Evolutionary conservation across 2,113 vertebrate species (phyloP), one percentile per base, ranked within the genome.

Genomic region (Myanophis thanlyinensis): DNA sequence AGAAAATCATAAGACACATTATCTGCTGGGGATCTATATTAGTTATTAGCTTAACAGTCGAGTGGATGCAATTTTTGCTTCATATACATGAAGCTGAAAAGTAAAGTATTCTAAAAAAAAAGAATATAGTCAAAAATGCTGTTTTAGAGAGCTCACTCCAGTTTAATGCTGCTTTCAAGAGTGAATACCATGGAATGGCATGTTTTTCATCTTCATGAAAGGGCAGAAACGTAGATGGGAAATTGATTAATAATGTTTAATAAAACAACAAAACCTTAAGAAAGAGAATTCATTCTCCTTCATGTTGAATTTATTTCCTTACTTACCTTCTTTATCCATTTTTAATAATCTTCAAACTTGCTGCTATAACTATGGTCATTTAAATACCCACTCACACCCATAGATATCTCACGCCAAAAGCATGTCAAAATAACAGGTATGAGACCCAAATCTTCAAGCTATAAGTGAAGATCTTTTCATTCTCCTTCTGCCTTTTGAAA

Each of bases 41-140:
- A 80, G 48, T 94, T 93, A 95, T 92, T 93, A 94, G 93, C 88
- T 95, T 94, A 95, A 94, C 1, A 2, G 92, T 91, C 85, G 67
- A 88, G 59, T 93, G 93, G 67, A 85, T 90, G 46, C 89, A 93
- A 93, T 93, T 49, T 94, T 89, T 90, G 27, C 90, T 94, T 93
- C 87, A 56, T 90, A 93, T 62, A 84, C n/a, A 89, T 52, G 90
- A 90, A 91, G 87, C 46, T 85, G 90, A 94, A 94, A 92, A 91
- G 49, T 85, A 93, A 92, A 92, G 67, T 46, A 9, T 94, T 94
- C 85, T 87, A 40, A 46, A 15, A 90, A 47, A 93, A 67, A 84
- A 67, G 23, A 90, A 88, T 46, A 88, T 54, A 94, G 93, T 5
- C 30, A 27, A 88, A 88, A 92, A 91, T 90, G 9, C 51, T 87